Conservation (phyloP, 64 coral and sea anemone species). For the Montipora sp. region DNA sequence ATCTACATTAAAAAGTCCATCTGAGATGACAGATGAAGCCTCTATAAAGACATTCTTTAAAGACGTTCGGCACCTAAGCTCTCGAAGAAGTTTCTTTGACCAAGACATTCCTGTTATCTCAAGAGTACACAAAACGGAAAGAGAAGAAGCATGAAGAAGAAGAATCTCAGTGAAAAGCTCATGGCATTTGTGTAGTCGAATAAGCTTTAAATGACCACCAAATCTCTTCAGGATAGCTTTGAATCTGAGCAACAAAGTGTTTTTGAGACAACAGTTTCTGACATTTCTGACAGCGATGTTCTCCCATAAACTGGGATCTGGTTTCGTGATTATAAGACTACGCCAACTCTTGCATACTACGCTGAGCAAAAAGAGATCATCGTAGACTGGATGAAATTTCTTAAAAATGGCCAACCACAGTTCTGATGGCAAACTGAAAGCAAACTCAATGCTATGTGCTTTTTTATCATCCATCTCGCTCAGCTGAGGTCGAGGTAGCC, state of each 20-base stretch:
- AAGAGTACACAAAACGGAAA: conserved; percentile 52
- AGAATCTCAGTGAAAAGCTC: conserved; percentile 68
- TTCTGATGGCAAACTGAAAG: conserved; percentile 62
- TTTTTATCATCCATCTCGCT: too few relatives aligned
- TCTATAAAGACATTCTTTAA: conserved; percentile 62
- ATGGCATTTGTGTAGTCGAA: conserved; percentile 79
- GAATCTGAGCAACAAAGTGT: conserved; percentile 69
- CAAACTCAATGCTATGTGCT: neutral
- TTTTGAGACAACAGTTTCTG: conserved; percentile 72
- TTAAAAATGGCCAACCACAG: conserved; percentile 86
- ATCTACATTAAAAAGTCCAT: conserved; percentile 57
- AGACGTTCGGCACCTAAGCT: conserved; percentile 74
- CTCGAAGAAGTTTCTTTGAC: conserved; percentile 75
- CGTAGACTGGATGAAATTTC: conserved; percentile 74
- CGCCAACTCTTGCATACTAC: conserved; percentile 81
- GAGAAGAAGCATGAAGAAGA: neutral
- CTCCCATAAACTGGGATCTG: conserved; percentile 85
- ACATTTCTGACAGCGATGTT: conserved; percentile 67
- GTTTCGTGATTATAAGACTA: conserved; percentile 41
- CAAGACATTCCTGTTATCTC: conserved; percentile 80
- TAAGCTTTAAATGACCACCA: conserved; percentile 53
- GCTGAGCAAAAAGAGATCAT: conserved; percentile 67
- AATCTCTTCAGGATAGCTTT: conserved; percentile 57
- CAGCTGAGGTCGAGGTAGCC: neutral
- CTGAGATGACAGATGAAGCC: conserved; percentile 21